Evolutionary conservation across 1,140 invertebrate genomes (phyloP).

Genomic region (Catajapyx aquilonaris): DNA sequence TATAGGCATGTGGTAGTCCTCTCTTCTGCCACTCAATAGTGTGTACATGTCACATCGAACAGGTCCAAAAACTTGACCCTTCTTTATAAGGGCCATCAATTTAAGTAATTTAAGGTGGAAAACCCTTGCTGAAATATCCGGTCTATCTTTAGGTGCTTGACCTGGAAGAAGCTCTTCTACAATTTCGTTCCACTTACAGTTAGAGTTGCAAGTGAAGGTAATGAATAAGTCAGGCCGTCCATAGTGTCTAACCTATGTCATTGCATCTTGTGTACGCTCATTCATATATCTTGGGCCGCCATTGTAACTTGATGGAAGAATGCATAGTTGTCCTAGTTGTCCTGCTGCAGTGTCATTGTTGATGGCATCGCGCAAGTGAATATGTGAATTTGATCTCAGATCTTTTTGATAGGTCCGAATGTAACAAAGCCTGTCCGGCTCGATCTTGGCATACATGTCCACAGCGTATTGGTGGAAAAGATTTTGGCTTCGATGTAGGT

Average conservation of each 20-base stretch:
- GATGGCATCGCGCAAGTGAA: constrained; percentile 13
- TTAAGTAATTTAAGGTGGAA: constrained; percentile 22
- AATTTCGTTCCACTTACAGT: constrained; percentile 21
- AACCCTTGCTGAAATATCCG: constrained; percentile 23
- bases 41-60: constrained; percentile 21
- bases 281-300: constrained; percentile 22
- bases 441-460: constrained; percentile 20
- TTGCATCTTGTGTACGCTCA: constrained; percentile 22
- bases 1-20: constrained; percentile 24
- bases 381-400: constrained; percentile 16
- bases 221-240: constrained; percentile 20
- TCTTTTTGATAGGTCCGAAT: constrained; percentile 18
- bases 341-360: constrained; percentile 6
- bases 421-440: constrained; percentile 18
- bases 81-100: constrained; percentile 17
- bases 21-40: constrained; percentile 28
- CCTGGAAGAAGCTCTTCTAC: constrained; percentile 13
- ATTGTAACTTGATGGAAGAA: constrained; percentile 23
- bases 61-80: constrained; percentile 17
- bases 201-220: constrained; percentile 26
- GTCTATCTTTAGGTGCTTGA: constrained; percentile 17
- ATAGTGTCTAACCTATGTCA: constrained; percentile 17
- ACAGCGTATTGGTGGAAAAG: constrained; percentile 20
- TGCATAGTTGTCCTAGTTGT: constrained; percentile 11
- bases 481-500: constrained; percentile 14